These are phyloP conservation scores for Enteromius trimaculatus DNA, from an alignment of 2,797 vertebrate genomes.

Conservation along the genomic window DNA sequence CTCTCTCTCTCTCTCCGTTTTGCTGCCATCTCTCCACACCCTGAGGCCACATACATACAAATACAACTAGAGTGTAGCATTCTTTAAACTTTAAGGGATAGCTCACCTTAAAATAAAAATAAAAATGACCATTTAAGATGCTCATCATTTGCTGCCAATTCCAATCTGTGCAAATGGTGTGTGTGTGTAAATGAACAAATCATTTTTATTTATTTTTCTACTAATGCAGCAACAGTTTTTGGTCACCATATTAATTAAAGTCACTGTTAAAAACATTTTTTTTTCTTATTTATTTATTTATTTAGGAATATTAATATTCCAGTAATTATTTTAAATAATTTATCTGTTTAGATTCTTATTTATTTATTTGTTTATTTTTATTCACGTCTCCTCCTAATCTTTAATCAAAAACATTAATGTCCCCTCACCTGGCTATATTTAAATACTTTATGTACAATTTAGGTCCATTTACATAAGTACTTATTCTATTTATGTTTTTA, in stretches of 20 bases:
- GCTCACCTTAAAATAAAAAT: background rate
- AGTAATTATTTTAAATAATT: background rate
- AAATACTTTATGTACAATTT: background rate
- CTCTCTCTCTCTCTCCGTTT: background rate
- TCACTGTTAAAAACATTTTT: too few relatives aligned
- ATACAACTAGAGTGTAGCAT: slow-evolving; percentile 2
- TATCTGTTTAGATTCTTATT: background rate
- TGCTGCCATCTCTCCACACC: slow-evolving; percentile 28
- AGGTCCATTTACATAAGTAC: background rate
- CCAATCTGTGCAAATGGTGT: background rate
- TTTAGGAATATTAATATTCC: background rate
- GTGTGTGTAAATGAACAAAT: background rate
- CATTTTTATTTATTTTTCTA: background rate
- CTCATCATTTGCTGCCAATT: background rate
- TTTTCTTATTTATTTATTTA: too few relatives aligned
- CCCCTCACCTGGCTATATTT: background rate
- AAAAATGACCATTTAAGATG: background rate
- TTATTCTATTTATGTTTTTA: too few relatives aligned
- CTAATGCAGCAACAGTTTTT: background rate
- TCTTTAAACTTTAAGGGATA: slow-evolving; percentile 1
- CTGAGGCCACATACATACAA: background rate
- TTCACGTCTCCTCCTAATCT: background rate
- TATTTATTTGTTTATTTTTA: background rate
- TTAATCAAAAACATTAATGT: background rate
- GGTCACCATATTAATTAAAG: background rate